Conservation (phyloP, 2,797 vertebrate genomes). For the Semaprochilodus insignis region DNA sequence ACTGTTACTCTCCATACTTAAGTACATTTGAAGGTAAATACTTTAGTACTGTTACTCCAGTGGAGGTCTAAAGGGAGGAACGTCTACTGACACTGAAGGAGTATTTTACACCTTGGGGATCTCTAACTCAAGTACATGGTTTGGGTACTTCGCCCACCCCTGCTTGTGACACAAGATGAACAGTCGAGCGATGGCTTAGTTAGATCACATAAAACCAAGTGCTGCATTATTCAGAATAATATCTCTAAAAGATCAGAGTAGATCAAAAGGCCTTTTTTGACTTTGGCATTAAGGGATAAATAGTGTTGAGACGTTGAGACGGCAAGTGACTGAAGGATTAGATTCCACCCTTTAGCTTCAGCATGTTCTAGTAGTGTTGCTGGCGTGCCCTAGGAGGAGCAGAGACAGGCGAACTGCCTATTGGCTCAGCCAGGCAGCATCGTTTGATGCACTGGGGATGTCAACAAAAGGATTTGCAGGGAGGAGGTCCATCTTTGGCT, state of each 20-base stretch:
- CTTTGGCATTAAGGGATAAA: neutral
- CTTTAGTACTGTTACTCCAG: too few relatives aligned
- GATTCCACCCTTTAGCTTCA: conserved; percentile 22
- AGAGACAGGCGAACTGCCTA: conserved; percentile 36
- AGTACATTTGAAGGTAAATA: too few relatives aligned
- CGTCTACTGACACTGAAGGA: too few relatives aligned
- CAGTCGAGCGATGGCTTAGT: neutral
- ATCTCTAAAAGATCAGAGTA: too few relatives aligned
- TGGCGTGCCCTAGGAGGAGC: conserved; percentile 28
- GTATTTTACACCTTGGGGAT: too few relatives aligned
- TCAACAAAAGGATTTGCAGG: conserved; percentile 39
- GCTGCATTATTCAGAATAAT: neutral
- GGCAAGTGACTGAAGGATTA: conserved; percentile 19
- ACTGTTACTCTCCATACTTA: too few relatives aligned
- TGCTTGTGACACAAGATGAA: too few relatives aligned
- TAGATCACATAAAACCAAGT: neutral
- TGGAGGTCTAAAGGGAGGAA: too few relatives aligned
- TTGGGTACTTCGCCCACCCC: neutral
- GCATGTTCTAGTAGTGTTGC: conserved; percentile 21
- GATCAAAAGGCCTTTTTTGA: neutral
- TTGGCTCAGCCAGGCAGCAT: conserved; percentile 29
- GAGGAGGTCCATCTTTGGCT: conserved; percentile 40
- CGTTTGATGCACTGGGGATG: conserved; percentile 43
- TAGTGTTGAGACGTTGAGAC: neutral
- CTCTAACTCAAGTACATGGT: too few relatives aligned